Conservation (phyloP, 2,888 invertebrate genomes). For the Drosophila melanocephala region DNA sequence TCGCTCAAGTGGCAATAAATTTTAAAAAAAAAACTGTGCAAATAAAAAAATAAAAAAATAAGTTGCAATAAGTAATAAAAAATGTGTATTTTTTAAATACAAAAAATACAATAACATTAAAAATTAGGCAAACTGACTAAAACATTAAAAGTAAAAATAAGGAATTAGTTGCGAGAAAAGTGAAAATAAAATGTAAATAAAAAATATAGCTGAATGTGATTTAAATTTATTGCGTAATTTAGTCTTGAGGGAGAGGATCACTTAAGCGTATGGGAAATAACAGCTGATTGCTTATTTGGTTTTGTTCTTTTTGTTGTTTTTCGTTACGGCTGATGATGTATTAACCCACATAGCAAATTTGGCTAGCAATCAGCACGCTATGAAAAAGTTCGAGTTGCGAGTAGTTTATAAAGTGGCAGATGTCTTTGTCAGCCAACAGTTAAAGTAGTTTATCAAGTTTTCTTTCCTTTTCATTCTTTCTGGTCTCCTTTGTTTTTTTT, state of each 20-base stretch:
- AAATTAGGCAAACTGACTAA: background rate
- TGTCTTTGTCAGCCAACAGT: constrained; percentile 12
- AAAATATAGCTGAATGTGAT: background rate
- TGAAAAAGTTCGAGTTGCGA: background rate
- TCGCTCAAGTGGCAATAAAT: background rate
- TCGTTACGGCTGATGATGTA: background rate
- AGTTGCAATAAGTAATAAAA: background rate
- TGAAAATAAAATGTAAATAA: background rate
- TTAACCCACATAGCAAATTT: background rate
- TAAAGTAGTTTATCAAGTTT: constrained; percentile 15
- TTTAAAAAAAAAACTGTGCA: background rate
- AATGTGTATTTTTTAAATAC: background rate
- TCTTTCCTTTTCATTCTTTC: background rate
- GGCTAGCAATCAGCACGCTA: background rate
- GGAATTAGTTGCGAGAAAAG: background rate
- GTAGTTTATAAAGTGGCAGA: constrained; percentile 11
- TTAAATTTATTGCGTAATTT: background rate
- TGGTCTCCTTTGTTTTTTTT: background rate
- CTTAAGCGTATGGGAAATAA: background rate
- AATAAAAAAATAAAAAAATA: background rate
- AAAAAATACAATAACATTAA: background rate
- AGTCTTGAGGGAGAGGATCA: background rate
- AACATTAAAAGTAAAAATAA: background rate
- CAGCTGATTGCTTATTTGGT: background rate
- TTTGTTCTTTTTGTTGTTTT: background rate